Base-by-base conservation (phyloP, 2,888 invertebrate species). In the Heliconius cydno region DNA sequence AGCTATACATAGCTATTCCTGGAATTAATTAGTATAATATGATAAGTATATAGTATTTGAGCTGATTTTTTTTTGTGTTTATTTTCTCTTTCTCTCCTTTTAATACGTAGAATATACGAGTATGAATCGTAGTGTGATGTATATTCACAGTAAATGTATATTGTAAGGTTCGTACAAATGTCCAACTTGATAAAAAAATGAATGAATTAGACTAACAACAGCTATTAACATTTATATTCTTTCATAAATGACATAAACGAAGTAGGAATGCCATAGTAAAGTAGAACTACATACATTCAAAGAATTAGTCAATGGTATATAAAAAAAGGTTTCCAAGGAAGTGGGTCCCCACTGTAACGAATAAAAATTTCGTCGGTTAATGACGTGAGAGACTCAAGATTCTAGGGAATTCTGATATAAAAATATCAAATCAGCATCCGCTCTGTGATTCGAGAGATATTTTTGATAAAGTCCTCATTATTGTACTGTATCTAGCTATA, bases 311-410 rank as follows among this genome's bases (percentile, higher is more conserved):
- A 68, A n/a, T 68, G 13, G n/a, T n/a, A n/a, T n/a, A 38, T n/a
- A 68, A 38, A 67, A 66, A 68, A 68, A n/a, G 68, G 68, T 68
- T 68, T 68, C 68, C 22, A 38, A 68, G 68, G 9, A 68, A 68
- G n/a, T n/a, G n/a, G 68, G 68, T 4, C 15, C 68, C 68, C 38
- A 68, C 68, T 68, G 34, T 63, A 60, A 38, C 60, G 28, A 70
- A 52, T 68, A 77, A 19, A 70, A 77, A 41, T 41, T 57, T 60
- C 68, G 19, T 70, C 19, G 25, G 66, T 60, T 70, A 70, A 77
- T n/a, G 68, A 68, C n/a, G 38, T 68, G 34, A n/a, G 38, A 68
- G 38, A 38, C 38, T 68, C 38, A 68, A 38, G n/a, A 12, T 38
- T 34, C 67, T 12, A 67, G 34, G 10, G 67, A 34, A 38, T 38